Evolutionary conservation across 2,797 vertebrate species (phyloP).

Genomic region (Centroberyx gerrardi): DNA sequence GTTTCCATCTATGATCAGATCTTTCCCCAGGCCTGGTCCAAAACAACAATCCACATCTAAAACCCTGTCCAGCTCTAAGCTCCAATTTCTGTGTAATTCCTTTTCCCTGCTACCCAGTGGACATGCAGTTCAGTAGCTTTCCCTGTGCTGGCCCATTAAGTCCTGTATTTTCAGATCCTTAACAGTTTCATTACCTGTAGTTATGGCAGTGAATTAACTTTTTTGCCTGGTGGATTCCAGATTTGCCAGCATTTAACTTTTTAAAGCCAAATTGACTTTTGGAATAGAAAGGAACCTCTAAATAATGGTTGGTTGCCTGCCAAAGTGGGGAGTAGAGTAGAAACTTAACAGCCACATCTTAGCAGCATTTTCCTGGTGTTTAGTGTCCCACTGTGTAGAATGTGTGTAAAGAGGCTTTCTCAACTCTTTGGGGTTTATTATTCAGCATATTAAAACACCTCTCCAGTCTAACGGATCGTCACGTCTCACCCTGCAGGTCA

Average conservation of each 20-base stretch:
- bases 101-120: constrained; percentile 40
- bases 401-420: background rate
- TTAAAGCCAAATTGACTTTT: constrained; percentile 14
- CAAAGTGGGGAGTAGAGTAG: constrained; percentile 8
- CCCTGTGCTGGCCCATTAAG: constrained; percentile 1
- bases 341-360: constrained; percentile 24
- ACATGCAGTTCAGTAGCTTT: constrained; percentile 43
- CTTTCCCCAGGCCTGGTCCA: constrained; percentile 76
- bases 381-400: background rate
- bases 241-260: background rate
- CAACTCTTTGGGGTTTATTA: background rate
- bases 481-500: constrained; percentile 93
- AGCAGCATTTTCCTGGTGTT: constrained; percentile 16
- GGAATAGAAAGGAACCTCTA: background rate
- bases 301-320: constrained; percentile 18
- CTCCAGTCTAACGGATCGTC: background rate
- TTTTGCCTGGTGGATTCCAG: background rate
- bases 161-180: background rate
- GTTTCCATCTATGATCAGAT: constrained; percentile 81
- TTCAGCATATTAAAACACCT: background rate
- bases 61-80: constrained; percentile 30
- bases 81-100: constrained; percentile 53
- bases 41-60: constrained; percentile 61
- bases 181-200: constrained; percentile 11
- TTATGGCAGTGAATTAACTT: constrained; percentile 1